Evolutionary conservation across 2,888 invertebrate genomes (phyloP).

Genomic region (Torymus aiolomorphi): DNA sequence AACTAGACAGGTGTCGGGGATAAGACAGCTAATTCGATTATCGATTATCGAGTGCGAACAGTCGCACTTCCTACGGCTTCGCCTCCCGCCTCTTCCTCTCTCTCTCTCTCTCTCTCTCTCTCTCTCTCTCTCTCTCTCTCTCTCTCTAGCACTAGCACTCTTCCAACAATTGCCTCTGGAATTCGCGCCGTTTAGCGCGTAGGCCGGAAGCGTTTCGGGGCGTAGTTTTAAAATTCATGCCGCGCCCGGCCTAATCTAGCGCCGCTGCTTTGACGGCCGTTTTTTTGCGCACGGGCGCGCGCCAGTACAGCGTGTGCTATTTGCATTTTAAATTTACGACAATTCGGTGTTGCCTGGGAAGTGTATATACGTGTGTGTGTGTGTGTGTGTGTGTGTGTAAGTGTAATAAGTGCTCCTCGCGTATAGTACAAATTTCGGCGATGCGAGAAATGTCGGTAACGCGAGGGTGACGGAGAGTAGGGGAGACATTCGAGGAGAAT

Average conservation of each 20-base stretch:
- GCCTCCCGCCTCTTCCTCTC: not conserved
- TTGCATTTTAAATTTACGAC: constrained; percentile 47
- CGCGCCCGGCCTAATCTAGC: constrained; percentile 37
- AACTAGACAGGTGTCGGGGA: constrained; percentile 51
- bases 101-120: not conserved
- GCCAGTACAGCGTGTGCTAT: not conserved
- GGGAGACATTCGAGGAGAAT: too few species aligned
- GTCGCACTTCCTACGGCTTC: constrained; percentile 62
- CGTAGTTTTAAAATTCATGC: constrained; percentile 38
- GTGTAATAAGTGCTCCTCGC: too few species aligned
- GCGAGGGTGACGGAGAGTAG: too few species aligned
- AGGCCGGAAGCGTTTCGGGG: constrained; percentile 26
- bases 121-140: not conserved
- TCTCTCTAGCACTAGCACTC: not conserved
- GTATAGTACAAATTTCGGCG: too few species aligned
- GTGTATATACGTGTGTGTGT: not conserved
- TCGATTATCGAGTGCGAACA: constrained; percentile 62
- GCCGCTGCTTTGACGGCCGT: not conserved
- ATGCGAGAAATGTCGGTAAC: too few species aligned
- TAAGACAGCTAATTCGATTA: constrained; percentile 63
- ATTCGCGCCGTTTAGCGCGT: not conserved
- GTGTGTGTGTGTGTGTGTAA: not conserved
- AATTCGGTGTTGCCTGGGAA: not conserved
- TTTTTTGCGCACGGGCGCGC: not conserved
- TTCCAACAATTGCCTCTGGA: constrained; percentile 2